Conservation (phyloP, 2,797 vertebrate genomes). For the Xiphophorus birchmanni region DNA sequence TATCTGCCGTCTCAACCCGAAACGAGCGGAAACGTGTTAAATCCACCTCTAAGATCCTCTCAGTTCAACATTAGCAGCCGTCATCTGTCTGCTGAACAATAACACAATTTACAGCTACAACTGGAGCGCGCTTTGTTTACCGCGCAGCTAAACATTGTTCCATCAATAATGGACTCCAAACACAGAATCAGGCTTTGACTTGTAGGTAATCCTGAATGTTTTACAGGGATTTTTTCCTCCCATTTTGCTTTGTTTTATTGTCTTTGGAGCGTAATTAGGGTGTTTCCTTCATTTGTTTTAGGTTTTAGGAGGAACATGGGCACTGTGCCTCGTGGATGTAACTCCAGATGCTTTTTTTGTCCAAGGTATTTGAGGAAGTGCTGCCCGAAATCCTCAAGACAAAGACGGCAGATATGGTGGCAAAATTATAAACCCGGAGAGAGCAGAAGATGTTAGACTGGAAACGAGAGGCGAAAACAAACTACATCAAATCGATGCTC, state of each 20-base stretch:
- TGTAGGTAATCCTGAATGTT: constrained; percentile 77
- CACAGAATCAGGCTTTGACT: constrained; percentile 66
- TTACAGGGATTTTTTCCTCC: constrained; percentile 60
- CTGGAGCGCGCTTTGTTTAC: constrained; percentile 69
- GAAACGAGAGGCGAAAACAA: constrained; percentile 2
- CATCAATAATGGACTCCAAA: constrained; percentile 75
- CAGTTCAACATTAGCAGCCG: constrained; percentile 72
- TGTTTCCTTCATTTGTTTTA: constrained; percentile 73
- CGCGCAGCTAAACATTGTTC: constrained; percentile 71
- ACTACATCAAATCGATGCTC: neutral
- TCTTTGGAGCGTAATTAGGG: constrained; percentile 72
- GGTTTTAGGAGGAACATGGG: constrained; percentile 74
- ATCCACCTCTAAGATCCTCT: constrained; percentile 76
- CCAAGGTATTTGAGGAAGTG: constrained; percentile 72
- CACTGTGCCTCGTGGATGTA: constrained; percentile 66
- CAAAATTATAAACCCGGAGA: constrained; percentile 47
- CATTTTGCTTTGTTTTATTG: constrained; percentile 63
- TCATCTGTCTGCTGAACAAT: constrained; percentile 74
- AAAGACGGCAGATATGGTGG: constrained; percentile 66
- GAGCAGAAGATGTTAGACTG: constrained; percentile 43
- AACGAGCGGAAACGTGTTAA: constrained; percentile 72
- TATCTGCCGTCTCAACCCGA: constrained; percentile 61
- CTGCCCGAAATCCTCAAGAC: constrained; percentile 75
- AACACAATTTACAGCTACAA: constrained; percentile 57
- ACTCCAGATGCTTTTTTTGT: constrained; percentile 76